Evolutionary conservation across 2,888 invertebrate genomes (phyloP).

Genomic region (Heliconius aoede): DNA sequence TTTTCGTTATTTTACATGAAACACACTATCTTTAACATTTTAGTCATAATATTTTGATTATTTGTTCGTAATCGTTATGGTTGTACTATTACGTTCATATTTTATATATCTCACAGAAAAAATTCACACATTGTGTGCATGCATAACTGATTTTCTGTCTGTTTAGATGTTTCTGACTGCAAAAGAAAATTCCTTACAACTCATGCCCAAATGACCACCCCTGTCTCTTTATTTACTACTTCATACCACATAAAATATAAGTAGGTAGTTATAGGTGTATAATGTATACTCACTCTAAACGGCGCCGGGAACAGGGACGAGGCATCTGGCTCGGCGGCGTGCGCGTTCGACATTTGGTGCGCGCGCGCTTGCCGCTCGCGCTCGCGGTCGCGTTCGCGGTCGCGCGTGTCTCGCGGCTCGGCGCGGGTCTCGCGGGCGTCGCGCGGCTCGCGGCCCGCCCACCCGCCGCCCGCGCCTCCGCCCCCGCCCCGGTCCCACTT

Average conservation of each 20-base stretch:
- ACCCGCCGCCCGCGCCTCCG: constrained; percentile 62
- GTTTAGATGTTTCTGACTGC: too few species aligned
- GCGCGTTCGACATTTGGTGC: constrained; percentile 88
- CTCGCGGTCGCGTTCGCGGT: constrained; percentile 90
- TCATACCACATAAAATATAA: not conserved
- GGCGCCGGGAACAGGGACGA: constrained; percentile 86
- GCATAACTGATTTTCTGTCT: too few species aligned
- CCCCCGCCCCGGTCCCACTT: constrained; percentile 80
- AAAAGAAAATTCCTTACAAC: too few species aligned
- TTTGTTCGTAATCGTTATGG: too few species aligned
- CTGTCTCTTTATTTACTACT: not conserved
- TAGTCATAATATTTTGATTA: too few species aligned
- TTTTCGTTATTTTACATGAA: not conserved
- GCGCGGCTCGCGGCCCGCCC: constrained; percentile 58
- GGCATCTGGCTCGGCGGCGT: constrained; percentile 84
- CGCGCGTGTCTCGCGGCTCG: constrained; percentile 65
- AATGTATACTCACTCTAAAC: constrained; percentile 86
- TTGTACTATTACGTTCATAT: too few species aligned
- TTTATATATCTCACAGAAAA: too few species aligned
- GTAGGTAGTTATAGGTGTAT: too few species aligned
- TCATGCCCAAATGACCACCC: not conserved
- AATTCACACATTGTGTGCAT: too few species aligned
- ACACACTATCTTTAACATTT: too few species aligned
- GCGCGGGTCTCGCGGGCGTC: constrained; percentile 62
- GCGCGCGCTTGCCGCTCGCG: constrained; percentile 90